phyloP scores from a whole-genome alignment of 35 echinoderm and acorn worm species.

The Amphiura filiformis region DNA sequence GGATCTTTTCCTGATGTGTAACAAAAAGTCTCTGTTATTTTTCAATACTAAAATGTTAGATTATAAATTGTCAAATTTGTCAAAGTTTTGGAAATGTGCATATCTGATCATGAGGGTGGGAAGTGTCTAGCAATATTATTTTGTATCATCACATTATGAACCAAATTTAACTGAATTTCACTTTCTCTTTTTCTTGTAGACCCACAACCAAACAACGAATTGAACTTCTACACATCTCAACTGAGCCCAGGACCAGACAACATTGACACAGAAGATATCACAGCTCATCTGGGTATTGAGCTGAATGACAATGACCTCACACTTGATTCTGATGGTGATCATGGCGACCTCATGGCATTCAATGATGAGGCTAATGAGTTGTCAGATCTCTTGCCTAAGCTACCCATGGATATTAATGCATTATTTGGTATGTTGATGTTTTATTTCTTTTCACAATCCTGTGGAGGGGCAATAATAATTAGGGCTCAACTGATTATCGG shows the following conservation, averaged over 20 bases:
- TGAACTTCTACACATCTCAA: slow-evolving; percentile 32
- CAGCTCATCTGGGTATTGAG: slow-evolving; percentile 31
- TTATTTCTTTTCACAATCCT: too few relatives aligned
- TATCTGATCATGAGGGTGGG: too few relatives aligned
- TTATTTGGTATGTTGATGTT: slow-evolving; percentile 48
- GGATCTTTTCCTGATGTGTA: too few relatives aligned
- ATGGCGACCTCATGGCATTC: slow-evolving; percentile 31
- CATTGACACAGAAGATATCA: slow-evolving; percentile 32
- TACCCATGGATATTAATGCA: slow-evolving; percentile 71
- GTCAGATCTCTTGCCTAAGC: slow-evolving; percentile 70
- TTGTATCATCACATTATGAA: too few relatives aligned
- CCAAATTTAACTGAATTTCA: too few relatives aligned
- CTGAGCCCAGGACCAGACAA: slow-evolving; percentile 40
- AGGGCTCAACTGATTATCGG: background rate
- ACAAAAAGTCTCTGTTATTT: too few relatives aligned
- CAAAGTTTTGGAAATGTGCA: too few relatives aligned
- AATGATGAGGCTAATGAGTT: slow-evolving; percentile 76
- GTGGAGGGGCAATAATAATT: background rate
- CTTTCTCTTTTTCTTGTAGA: background rate
- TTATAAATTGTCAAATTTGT: too few relatives aligned
- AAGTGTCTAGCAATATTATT: too few relatives aligned
- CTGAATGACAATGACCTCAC: slow-evolving; percentile 36
- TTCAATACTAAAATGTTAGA: too few relatives aligned
- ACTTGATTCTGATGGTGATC: slow-evolving; percentile 35
- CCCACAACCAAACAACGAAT: slow-evolving; percentile 15